These are phyloP conservation scores for Macrosoma leucophasiata DNA, from an alignment of 2,888 invertebrate genomes.

Conservation along the genomic window DNA sequence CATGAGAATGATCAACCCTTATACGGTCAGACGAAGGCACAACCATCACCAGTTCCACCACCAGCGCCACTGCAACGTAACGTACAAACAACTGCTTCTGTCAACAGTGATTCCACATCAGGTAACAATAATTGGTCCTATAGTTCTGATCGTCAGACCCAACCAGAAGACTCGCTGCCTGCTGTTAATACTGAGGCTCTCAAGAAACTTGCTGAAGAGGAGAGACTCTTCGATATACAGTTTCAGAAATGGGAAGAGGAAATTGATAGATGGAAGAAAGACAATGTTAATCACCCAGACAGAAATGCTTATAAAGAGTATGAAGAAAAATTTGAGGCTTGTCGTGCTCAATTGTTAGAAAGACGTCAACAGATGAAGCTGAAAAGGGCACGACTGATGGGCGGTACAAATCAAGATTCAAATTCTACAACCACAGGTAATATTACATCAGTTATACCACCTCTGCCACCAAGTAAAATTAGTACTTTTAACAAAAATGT, in stretches of 20 bases:
- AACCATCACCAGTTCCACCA: constrained; percentile 22
- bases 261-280: constrained; percentile 92
- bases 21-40: constrained; percentile 35
- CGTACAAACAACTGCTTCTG: constrained; percentile 14
- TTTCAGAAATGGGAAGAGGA: constrained; percentile 95
- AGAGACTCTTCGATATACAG: constrained; percentile 90
- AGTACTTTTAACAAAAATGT: too few relatives aligned
- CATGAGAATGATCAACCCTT: constrained; percentile 64
- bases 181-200: constrained; percentile 52
- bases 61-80: constrained; percentile 16
- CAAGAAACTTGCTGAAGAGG: constrained; percentile 77
- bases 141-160: constrained; percentile 31
- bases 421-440: constrained; percentile 29
- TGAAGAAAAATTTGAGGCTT: constrained; percentile 91
- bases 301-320: constrained; percentile 89
- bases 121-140: constrained; percentile 48
- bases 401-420: constrained; percentile 32
- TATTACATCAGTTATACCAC: constrained; percentile 7
- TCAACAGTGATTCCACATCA: constrained; percentile 31
- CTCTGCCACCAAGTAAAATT: too few relatives aligned
- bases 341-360: constrained; percentile 85
- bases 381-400: constrained; percentile 65
- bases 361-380: constrained; percentile 88
- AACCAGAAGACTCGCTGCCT: constrained; percentile 18
- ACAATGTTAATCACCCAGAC: constrained; percentile 94